phyloP scores from a whole-genome alignment of 1,140 invertebrate genomes.

The Apis cerana region DNA sequence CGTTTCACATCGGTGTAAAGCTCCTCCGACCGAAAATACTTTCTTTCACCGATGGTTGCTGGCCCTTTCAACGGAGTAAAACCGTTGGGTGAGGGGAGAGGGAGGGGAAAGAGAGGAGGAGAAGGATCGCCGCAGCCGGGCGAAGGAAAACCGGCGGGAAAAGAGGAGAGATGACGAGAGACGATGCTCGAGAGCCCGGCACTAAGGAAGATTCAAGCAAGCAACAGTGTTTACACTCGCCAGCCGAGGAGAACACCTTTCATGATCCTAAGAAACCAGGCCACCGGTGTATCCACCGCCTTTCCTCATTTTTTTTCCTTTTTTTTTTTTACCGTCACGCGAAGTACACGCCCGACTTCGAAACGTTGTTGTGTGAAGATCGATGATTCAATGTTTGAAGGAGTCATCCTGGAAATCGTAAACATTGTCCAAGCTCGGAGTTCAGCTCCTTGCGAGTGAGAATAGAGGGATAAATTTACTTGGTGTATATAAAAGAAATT shows the following conservation, averaged over 20 bases:
- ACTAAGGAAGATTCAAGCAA: conserved; percentile 54
- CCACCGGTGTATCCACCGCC: conserved; percentile 49
- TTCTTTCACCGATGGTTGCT: conserved; percentile 45
- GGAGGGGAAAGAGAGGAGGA: conserved; percentile 11
- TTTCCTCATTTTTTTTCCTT: background rate
- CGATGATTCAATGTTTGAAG: no score
- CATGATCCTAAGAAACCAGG: conserved; percentile 69
- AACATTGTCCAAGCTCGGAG: no score
- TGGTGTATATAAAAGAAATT: no score
- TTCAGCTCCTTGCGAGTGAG: no score
- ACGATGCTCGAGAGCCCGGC: conserved; percentile 13
- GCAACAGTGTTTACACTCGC: conserved; percentile 71
- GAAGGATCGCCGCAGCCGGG: conserved; percentile 26
- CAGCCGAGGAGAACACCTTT: conserved; percentile 54
- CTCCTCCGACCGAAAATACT: background rate
- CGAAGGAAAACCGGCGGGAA: background rate
- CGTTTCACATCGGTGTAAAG: background rate
- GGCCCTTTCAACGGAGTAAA: conserved; percentile 19
- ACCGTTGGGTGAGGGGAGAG: no score
- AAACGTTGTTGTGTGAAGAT: no score
- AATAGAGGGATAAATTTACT: no score
- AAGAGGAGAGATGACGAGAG: conserved; percentile 21
- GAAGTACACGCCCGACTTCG: no score
- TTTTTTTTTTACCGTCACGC: background rate
- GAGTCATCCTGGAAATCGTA: no score